Base-by-base conservation (phyloP, 2,113 vertebrate genomes). In the Lanius ludovicianus region DNA sequence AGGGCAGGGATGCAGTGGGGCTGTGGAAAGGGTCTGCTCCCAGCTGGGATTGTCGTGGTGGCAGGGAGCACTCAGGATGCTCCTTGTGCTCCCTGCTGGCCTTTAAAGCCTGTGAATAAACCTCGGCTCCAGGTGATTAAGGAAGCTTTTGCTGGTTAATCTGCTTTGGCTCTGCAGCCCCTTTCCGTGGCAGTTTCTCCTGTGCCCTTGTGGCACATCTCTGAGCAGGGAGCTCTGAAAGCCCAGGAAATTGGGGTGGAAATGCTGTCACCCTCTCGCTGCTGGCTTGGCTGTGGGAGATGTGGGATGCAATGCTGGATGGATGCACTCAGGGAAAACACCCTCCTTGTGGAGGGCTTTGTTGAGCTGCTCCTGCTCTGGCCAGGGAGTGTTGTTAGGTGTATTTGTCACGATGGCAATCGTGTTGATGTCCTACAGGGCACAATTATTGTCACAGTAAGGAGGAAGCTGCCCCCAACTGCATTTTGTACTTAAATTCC, bases 361-460 rank as follows among this genome's bases (percentile, higher is more conserved):
- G 47, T 3, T 10, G 70, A 31, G 57, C 69, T 65, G 77, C 84
- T 87, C 23, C 33, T 39, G 24, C 56, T 39, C 50, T 62, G 77
- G 57, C 42, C 14, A 0, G 31, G 62, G 37, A 27, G 13, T 9
- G 64, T 2, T 24, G 3, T 24, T 10, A 11, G n/a, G 5, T 7
- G 0, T 1, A 2, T 56, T 49, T 19, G 35, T 35, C 1, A 0
- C 0, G 5, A 11, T 16, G 28, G 37, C 3, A 10, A 2, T 7
- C 1, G 11, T 70, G 50, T 20, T 41, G 44, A 0, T 0, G 3
- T 52, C 78, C 75, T 73, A 2, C 49, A 19, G 81, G 85, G 62
- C 84, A 39, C 56, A 13, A 1, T 49, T 33, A 12, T 7, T 39
- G 59, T 30, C 78, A 12, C 42, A 7, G n/a, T 1, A 5, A 59